Base-by-base conservation (phyloP, 2,113 vertebrate species). In the Syngnathus typhle region DNA sequence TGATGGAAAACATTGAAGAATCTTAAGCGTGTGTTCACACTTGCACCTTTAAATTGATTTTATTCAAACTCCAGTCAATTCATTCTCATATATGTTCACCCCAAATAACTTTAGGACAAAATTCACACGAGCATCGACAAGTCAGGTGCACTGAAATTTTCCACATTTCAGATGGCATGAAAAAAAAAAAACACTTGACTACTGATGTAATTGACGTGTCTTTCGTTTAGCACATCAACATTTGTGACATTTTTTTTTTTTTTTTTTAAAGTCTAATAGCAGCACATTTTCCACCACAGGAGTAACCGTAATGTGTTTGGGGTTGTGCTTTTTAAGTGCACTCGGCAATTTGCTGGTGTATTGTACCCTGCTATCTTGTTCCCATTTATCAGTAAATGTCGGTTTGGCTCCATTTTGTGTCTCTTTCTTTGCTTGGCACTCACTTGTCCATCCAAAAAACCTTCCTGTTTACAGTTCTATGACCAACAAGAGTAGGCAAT, bases 1-100 rank as follows among this genome's bases (percentile, higher is more conserved):
- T 63, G 47, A 70, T 65, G 54, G 39, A 62, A 69, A 65, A 46
- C 47, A 62, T 55, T 61, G 55, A 7, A 58, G 27, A 36, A 23
- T 36, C 13, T 36, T 12, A 36, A n/a, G 13, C n/a, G 19, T 51
- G 49, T 8, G 2, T n/a, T 51, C 49, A 51, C 19, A 8, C 49
- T 8, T 7, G 49, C 19, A 51, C 19, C 49, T 7, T 18, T 47
- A 16, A 47, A 51, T 47, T 47, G 15, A 16, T 47, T 47, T 47
- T 18, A 6, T 12, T 43, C 41, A 12, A 18, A 47, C 6, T 47
- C 46, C 15, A 7, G 16, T 32, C 27, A 32, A 32, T 47, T 47
- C 46, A 16, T 46, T 46, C 15, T 4, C 44, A 5, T 4, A 12
- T 46, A 32, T 32, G 27, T 32, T 46, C 44, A 15, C 13, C 44